phyloP scores from a whole-genome alignment of 2,797 vertebrate genomes.

The Amazona ochrocephala region DNA sequence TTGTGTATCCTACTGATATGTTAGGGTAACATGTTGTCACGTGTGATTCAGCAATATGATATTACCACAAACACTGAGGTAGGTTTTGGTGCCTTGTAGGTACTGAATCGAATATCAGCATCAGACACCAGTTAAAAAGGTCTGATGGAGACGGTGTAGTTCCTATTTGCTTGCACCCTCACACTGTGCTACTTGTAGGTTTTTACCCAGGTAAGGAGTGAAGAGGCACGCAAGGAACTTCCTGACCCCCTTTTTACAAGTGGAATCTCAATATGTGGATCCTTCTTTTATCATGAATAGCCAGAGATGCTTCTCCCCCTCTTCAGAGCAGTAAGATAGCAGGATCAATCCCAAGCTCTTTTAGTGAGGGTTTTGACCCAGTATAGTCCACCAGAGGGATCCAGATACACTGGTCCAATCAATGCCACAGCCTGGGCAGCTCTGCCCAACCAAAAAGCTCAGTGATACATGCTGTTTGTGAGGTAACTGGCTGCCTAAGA shows the following conservation, averaged over 20 bases:
- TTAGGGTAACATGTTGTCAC: not conserved
- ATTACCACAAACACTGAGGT: not conserved
- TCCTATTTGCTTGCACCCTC: not conserved
- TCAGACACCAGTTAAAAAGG: not conserved
- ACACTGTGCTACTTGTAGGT: not conserved
- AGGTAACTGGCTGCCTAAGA: not conserved
- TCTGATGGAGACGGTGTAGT: not conserved
- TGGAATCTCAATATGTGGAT: not conserved
- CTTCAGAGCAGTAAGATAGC: not conserved
- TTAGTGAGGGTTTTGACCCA: not conserved
- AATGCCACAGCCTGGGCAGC: not conserved
- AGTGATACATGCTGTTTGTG: not conserved
- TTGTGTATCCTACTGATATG: not conserved
- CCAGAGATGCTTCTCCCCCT: not conserved
- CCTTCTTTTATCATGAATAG: not conserved
- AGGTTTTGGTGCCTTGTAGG: not conserved
- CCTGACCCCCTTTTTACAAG: not conserved
- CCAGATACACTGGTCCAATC: not conserved
- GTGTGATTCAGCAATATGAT: not conserved
- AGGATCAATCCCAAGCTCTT: not conserved
- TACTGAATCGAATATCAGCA: not conserved
- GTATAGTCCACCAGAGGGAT: not conserved
- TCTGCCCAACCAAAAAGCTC: not conserved
- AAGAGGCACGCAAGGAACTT: not conserved
- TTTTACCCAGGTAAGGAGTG: not conserved